These are phyloP conservation scores for Lasiurus cinereus DNA, from an alignment of 2,113 vertebrate genomes.

Conservation along the genomic window DNA sequence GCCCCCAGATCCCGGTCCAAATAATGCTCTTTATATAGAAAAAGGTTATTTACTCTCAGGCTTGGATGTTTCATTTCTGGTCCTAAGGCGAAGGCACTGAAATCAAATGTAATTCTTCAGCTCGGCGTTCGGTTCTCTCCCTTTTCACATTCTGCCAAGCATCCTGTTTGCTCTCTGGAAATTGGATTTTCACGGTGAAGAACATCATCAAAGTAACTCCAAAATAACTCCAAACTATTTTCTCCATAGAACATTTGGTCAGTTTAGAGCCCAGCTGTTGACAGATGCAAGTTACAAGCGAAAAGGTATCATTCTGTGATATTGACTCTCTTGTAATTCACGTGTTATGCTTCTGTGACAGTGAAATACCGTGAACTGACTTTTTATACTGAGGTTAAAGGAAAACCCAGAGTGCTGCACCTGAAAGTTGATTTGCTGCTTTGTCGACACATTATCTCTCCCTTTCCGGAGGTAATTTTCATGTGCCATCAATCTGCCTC, in stretches of 20 bases:
- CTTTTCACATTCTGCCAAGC: constrained; percentile 56
- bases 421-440: not conserved
- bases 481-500: constrained; percentile 14
- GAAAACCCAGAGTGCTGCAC: not conserved
- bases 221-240: constrained; percentile 73
- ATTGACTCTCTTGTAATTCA: not conserved
- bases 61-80: not conserved
- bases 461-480: constrained; percentile 57
- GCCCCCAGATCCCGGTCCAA: not conserved
- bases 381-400: not conserved
- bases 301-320: not conserved
- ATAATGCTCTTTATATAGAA: constrained; percentile 1
- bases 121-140: not conserved
- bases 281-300: constrained; percentile 61
- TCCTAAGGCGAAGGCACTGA: not conserved
- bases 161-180: constrained; percentile 79
- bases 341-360: not conserved
- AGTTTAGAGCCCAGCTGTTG: constrained; percentile 71
- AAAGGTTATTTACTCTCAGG: constrained; percentile 36
- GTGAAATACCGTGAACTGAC: not conserved
- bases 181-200: constrained; percentile 75
- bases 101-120: constrained; percentile 46
- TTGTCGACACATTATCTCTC: not conserved
- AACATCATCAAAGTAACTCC: constrained; percentile 74
- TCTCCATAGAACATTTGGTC: constrained; percentile 69